Percentiles rank a stretch among this genome's conserved stretches.
Evolutionary conservation across 64 coral and sea anemone genomes (phyloP).

Genomic region (Acropora tenuis): DNA sequence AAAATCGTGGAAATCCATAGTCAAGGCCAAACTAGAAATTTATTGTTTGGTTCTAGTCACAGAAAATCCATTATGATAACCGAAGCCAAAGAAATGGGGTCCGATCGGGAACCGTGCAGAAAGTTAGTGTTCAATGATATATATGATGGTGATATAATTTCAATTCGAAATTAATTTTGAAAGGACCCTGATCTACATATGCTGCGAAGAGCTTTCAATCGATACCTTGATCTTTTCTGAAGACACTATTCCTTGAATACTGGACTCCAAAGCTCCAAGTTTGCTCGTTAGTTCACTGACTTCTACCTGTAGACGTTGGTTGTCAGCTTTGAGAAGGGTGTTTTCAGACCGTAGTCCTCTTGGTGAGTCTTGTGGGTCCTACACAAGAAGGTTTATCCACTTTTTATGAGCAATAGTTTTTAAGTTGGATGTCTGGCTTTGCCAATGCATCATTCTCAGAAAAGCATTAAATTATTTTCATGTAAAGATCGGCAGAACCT

Average conservation of each 20-base stretch:
- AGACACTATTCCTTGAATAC: constrained; percentile 69
- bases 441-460: too few relatives aligned
- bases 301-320: constrained; percentile 64
- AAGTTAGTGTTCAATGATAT: too few relatives aligned
- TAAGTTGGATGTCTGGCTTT: neutral
- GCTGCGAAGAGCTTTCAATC: neutral
- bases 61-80: too few relatives aligned
- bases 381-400: neutral
- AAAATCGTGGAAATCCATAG: neutral
- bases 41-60: too few relatives aligned
- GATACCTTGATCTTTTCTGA: constrained; percentile 83
- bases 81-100: too few relatives aligned
- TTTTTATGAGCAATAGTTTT: neutral
- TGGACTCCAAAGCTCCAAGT: constrained; percentile 68
- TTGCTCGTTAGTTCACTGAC: constrained; percentile 68
- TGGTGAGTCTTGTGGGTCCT: constrained; percentile 70
- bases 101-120: too few relatives aligned
- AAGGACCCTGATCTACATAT: neutral
- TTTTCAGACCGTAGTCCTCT: constrained; percentile 76
- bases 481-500: too few relatives aligned
- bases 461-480: too few relatives aligned
- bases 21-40: neutral
- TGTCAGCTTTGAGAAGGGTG: constrained; percentile 55
- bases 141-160: too few relatives aligned
- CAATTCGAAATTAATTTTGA: too few relatives aligned